These are phyloP conservation scores for Champsocephalus gunnari DNA, from an alignment of 2,797 vertebrate genomes.

Conservation along the genomic window DNA sequence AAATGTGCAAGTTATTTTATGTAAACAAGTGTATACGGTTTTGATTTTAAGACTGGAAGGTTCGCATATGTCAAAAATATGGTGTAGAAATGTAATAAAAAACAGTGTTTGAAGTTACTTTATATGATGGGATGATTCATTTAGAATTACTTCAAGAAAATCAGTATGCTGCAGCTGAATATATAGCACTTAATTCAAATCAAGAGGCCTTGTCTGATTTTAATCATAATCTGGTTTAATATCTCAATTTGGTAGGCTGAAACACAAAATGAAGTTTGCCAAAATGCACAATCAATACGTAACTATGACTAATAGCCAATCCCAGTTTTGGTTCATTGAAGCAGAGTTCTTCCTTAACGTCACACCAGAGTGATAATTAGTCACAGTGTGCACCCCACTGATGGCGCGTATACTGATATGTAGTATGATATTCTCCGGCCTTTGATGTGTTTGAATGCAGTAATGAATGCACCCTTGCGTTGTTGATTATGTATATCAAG, in stretches of 20 bases:
- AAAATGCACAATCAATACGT: not conserved
- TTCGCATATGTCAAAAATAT: no score
- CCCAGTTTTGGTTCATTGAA: not conserved
- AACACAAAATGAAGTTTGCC: not conserved
- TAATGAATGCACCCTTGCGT: slow-evolving; percentile 25
- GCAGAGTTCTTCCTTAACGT: slow-evolving; percentile 7
- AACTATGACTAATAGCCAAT: not conserved
- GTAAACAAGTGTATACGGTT: not conserved
- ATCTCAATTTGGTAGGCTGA: not conserved
- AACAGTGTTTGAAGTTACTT: not conserved
- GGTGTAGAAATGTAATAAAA: not conserved
- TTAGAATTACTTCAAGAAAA: not conserved
- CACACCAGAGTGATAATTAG: slow-evolving; percentile 29
- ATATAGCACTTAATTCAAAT: not conserved
- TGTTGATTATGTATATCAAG: slow-evolving; percentile 35
- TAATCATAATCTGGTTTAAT: not conserved
- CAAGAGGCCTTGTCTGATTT: slow-evolving; percentile 8
- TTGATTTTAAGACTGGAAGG: no score
- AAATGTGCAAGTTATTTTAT: not conserved
- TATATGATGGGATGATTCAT: not conserved
- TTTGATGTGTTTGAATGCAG: slow-evolving; percentile 7
- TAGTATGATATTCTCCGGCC: slow-evolving; percentile 8
- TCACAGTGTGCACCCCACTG: not conserved
- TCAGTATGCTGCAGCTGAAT: slow-evolving; percentile 16
- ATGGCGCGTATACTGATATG: slow-evolving; percentile 14